phyloP scores from a whole-genome alignment of 2,888 invertebrate genomes.

The Pseudanteris insignis region DNA sequence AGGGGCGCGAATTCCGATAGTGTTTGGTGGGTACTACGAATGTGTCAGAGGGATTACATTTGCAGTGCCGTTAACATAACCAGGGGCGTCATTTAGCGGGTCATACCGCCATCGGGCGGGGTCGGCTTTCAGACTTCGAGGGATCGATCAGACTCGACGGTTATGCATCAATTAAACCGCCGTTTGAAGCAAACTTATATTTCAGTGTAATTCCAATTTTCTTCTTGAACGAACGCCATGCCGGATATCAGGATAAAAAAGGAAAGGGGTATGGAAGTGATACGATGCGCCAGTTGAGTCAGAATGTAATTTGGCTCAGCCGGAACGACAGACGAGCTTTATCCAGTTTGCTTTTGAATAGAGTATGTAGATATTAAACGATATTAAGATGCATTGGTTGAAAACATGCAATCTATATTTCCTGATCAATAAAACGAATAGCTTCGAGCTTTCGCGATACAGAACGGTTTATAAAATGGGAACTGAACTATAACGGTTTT shows the following conservation, averaged over 20 bases:
- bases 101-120: too few relatives aligned
- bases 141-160: slow-evolving; percentile 27
- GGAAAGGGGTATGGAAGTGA: slow-evolving; percentile 7
- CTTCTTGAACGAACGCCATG: slow-evolving; percentile 49
- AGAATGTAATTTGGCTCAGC: slow-evolving; percentile 54
- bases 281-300: slow-evolving; percentile 42
- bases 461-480: not conserved
- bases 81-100: not conserved
- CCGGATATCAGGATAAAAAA: slow-evolving; percentile 34
- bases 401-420: slow-evolving; percentile 37
- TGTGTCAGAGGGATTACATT: too few relatives aligned
- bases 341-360: slow-evolving; percentile 40
- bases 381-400: slow-evolving; percentile 40
- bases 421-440: slow-evolving; percentile 20
- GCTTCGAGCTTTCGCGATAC: too few relatives aligned
- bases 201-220: slow-evolving; percentile 60
- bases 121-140: too few relatives aligned
- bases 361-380: slow-evolving; percentile 40
- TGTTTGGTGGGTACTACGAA: too few relatives aligned
- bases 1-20: not conserved
- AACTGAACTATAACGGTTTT: not conserved
- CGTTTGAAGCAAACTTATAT: slow-evolving; percentile 43
- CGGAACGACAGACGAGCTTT: slow-evolving; percentile 52
- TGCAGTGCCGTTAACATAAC: not conserved
- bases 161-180: slow-evolving; percentile 43